Base-by-base conservation (phyloP, 2,888 invertebrate genomes). In the Napeogenes sylphis region DNA sequence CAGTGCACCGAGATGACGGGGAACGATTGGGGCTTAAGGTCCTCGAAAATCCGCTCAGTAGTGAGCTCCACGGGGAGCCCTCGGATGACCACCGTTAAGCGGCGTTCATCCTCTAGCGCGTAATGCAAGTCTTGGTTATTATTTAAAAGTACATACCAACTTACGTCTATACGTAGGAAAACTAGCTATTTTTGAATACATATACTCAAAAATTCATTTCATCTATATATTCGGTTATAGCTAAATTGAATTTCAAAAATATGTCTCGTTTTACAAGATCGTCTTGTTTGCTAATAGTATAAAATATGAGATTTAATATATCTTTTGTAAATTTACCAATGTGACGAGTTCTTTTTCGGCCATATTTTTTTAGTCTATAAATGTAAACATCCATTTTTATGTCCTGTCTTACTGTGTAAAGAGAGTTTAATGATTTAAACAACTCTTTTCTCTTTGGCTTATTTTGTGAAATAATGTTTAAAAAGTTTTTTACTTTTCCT, bases 361-460 rank as follows among this genome's bases (percentile, higher is more conserved):
- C 85, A 51, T 75, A 86, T 61, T 63, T 72, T 61, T 75, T 82
- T 5, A 86, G 69, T 12, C 70, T 51, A 65, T 80, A 81, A 64
- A 86, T 72, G 65, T 85, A 88, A 59, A 79, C 74, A 47, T 84
- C 83, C 71, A 87, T 73, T 72, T 75, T 77, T 30, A 69, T 66
- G 42, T 78, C 77, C 38, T 79, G 71, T 4, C 63, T 56, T 2
- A 67, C 45, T 8, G 63, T 71, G 65, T 75, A 87, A 45, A 87
- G 75, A 4, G 73, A 63, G 64, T 88, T 85, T 66, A 83, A 76
- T 1, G 73, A 70, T 14, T 59, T 51, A 66, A 87, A 78, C 63
- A 82, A 84, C 0, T 76, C 73, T 13, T 75, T 73, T 55, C 74
- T 72, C 53, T 61, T 71, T 3, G 77, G 77, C 46, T 75, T 77